A percentile compares a stretch with the other conserved stretches of the same genome.
Conservation (phyloP, 1,140 invertebrate genomes). For the Leguminivora glycinivorella region DNA sequence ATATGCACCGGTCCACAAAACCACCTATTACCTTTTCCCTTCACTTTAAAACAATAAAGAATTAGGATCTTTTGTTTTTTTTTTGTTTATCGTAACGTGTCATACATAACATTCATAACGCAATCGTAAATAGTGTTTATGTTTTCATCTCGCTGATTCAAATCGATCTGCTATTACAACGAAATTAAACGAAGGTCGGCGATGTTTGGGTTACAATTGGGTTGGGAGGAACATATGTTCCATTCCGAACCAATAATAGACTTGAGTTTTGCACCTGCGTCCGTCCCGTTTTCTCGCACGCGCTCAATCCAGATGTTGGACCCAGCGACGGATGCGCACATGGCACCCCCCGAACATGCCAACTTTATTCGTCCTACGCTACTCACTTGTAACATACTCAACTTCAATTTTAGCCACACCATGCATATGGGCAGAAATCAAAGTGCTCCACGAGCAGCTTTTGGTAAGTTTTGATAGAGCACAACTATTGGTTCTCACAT, state of each 20-base stretch:
- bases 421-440: too few species aligned
- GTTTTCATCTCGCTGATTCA: background rate
- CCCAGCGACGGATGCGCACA: slow-evolving; percentile 12
- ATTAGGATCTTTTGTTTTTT: too few species aligned
- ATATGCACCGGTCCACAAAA: background rate
- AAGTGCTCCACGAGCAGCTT: too few species aligned
- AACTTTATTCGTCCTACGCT: background rate
- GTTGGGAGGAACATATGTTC: slow-evolving; percentile 50
- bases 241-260: slow-evolving; percentile 44
- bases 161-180: background rate
- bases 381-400: background rate
- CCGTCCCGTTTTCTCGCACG: slow-evolving; percentile 66
- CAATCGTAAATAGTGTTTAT: background rate
- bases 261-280: slow-evolving; percentile 65
- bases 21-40: too few species aligned
- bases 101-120: background rate
- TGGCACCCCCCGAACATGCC: background rate
- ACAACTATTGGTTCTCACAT: background rate
- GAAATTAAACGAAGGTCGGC: slow-evolving; percentile 13
- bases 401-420: background rate
- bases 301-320: slow-evolving; percentile 61
- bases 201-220: slow-evolving; percentile 9
- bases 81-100: background rate
- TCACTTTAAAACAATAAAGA: too few species aligned
- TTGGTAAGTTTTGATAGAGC: background rate